Evolutionary conservation across 1,140 invertebrate genomes (phyloP), one percentile per base, ranked within the genome.

Genomic region (Apis laboriosa): DNA sequence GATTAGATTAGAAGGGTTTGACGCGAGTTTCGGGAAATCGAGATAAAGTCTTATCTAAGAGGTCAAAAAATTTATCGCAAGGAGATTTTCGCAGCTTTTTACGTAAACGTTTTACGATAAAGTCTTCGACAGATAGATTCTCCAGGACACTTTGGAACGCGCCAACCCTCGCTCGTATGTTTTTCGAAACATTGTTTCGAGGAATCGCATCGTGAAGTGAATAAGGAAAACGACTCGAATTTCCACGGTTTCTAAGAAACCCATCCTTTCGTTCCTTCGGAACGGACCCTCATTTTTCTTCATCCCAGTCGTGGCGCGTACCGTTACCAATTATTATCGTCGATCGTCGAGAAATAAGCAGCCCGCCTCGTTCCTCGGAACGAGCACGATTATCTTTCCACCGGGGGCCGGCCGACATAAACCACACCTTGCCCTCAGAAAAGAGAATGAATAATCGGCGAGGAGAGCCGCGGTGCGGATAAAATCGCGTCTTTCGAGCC

Each of bases 321-420:
- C 85, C 80, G 84, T 86, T 84, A 84, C 85, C 85, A 86, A 87
- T 87, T 87, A 87, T 86, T 84, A 87, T 87, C 85, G 76, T 63
- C 77, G 85, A 86, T 84, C 76, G 80, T 80, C 34, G 85, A 61
- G 77, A 51, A 84, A 86, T 70, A 68, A 87, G 34, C 34, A 87
- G 63, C 82, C 70, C 61, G 34, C 51, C 56, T 53, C 84, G 61
- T 83, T 86, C 49, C 80, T 71, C 55, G 55, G 58, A 80, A 34
- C 61, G 64, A 28, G 34, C 68, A 19, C 85, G 85, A 87, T 86
- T 87, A 87, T 87, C 83, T 66, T 56, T 67, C 60, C 34, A 43
- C 13, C 0, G n/a, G 15, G 15, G 13, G 8, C 49, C 60, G 67
- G 24, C 66, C 72, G 61, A 71, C 72, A 61, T 70, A 79, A 87